phyloP scores from a whole-genome alignment of 2,888 invertebrate genomes.

The Agriopis aurantiaria region DNA sequence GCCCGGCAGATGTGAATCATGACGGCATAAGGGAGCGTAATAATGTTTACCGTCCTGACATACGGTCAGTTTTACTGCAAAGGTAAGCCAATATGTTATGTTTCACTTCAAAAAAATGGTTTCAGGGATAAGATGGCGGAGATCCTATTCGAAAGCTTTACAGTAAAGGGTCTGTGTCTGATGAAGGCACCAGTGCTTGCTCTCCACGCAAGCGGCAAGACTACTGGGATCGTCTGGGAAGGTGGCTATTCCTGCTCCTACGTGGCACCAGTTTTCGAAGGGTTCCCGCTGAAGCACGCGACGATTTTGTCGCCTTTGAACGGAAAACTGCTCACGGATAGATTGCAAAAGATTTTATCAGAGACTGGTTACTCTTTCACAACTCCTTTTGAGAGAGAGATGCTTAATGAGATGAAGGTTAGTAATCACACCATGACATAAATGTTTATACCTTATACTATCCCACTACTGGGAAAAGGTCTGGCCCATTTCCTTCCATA shows the following conservation, averaged over 20 bases:
- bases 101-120: constrained; percentile 1
- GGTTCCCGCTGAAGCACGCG: constrained; percentile 93
- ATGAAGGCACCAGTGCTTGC: constrained; percentile 78
- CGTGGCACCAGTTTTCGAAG: constrained; percentile 84
- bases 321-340: constrained; percentile 92
- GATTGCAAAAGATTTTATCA: constrained; percentile 93
- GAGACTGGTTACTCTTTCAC: constrained; percentile 95
- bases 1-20: too few species aligned
- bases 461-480: too few species aligned
- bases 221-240: constrained; percentile 83
- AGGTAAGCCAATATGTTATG: too few species aligned
- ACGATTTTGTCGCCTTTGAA: constrained; percentile 94
- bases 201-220: constrained; percentile 82
- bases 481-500: too few species aligned
- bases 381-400: constrained; percentile 94
- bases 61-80: too few species aligned
- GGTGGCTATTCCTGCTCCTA: constrained; percentile 80
- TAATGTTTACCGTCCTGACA: too few species aligned
- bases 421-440: constrained; percentile 76
- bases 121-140: constrained; percentile 88
- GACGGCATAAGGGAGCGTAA: too few species aligned
- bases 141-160: constrained; percentile 86
- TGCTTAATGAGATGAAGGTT: constrained; percentile 96
- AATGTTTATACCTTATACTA: too few species aligned
- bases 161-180: constrained; percentile 80